Base-by-base conservation (phyloP, 2,113 vertebrate species). In the Plestiodon gilberti region DNA sequence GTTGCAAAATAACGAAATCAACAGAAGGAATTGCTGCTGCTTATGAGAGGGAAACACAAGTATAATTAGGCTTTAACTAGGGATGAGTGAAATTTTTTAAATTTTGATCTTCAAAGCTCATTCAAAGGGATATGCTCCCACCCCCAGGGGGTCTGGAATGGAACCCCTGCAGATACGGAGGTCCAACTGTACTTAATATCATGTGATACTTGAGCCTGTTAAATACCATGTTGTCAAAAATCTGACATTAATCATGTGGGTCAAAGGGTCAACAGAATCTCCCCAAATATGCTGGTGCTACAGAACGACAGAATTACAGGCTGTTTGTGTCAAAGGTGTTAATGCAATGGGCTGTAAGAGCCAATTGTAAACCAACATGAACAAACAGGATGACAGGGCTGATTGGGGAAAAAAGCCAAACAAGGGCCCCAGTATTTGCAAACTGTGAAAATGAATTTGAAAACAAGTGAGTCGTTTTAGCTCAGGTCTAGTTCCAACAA, bases 1-100 rank as follows among this genome's bases (percentile, higher is more conserved):
- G 18, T 70, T 8, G 14, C 86, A 70, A 88, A 91, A 93, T 87
- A 90, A 92, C 87, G 86, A 28, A n/a, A 43, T 79, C 35, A 52
- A 86, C 18, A 80, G 35, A 71, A 43, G 35, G 14, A 71, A 43
- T n/a, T n/a, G n/a, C 33, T 18, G 30, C 62, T 18, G 18, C 15
- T 61, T 70, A 61, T 43, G 14, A 22, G 38, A 38, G n/a, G 71
- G 59, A 65, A 48, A 3, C 74, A 85, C 62, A 85, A 40, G 2
- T 15, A 64, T 43, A 40, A 40, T 23, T 80, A 80, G 59, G 28
- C 28, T 78, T n/a, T 80, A 80, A 59, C 38, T 48, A 14, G 8
- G 38, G 71, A 11, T 74, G 71, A 43, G 71, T 8, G 2, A 78
- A 4, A 17, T 77, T 9, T 78, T 35, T 33, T 35, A 22, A 30